Evolutionary conservation across 2,888 invertebrate species (phyloP), one percentile per base, ranked within the genome.

Genomic region (Ectemnius continuus): DNA sequence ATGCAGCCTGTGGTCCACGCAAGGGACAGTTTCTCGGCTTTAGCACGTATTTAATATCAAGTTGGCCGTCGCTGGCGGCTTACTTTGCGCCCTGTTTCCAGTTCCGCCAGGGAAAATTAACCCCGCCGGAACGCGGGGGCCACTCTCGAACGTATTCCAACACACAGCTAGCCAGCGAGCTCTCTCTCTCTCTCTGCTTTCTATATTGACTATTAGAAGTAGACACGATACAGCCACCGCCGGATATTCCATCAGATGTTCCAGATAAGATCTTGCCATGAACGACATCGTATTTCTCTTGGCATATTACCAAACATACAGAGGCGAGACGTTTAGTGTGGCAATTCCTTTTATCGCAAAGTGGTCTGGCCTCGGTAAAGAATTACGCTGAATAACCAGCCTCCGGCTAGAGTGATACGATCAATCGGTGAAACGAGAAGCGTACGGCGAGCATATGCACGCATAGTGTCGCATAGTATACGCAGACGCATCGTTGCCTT

Each of bases 1-100:
- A 60, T 65, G 46, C 62, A 70, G 28, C n/a, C 11, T 45, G n/a
- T 48, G 26, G 56, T 8, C 45, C 18, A 26, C 67, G 68, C 72
- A 72, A 60, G 60, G 68, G 70, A 67, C 70, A 78, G 71, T 65
- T 70, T 57, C 75, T 68, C 73, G 64, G 65, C 68, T 76, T 67
- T 71, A 59, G 78, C 83, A 82, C 82, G 81, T 84, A 82, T 84
- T 84, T 84, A 84, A 82, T 83, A 82, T 81, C 78, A 74, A 82
- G 78, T 78, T 77, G 79, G 67, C 63, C 68, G 70, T 74, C 70
- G 67, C 8, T 52, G 5, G 14, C 5, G 69, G 75, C 72, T 77
- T 70, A 76, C 79, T 78, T 78, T 78, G 70, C 70, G 56, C 46
- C 45, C 14, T 13, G 47, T 60, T 13, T 26, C 45, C 23, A 59